Evolutionary conservation across 1,140 invertebrate genomes (phyloP), one percentile per base, ranked within the genome.

Genomic region (Epicauta chinensis): DNA sequence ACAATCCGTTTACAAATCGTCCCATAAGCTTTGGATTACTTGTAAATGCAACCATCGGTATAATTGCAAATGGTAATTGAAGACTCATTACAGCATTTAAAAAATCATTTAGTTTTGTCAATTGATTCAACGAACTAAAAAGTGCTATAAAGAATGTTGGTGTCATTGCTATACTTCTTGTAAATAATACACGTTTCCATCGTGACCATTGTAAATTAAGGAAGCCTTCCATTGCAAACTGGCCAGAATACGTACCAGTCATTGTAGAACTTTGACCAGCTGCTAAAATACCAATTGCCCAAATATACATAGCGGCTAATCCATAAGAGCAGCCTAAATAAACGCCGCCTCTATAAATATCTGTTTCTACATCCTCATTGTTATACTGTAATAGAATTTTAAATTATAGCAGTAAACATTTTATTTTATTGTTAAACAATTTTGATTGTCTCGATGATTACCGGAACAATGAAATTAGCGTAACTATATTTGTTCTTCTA

Each of bases 261-360:
- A 91, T 95, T 1, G 91, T 94, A 11, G 89, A 92, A 60, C 86
- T 89, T 69, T 94, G 90, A 32, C 91, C 91, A 54, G 90, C 89
- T 38, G 91, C 91, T 52, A 95, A 72, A 63, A 95, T 92, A 45
- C 91, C 91, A 35, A 94, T 74, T 1, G 84, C 90, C 91, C 91
- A 95, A 59, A 95, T 89, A 62, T 91, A 89, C 80, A 93, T 84
- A 3, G 89, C 87, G 1, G 77, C 75, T 1, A 78, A 64, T 3
- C 91, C 91, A 71, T 89, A 94, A 46, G 83, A 73, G 68, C 91
- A 93, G 11, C 91, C 91, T 2, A 94, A 73, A 62, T 86, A 93
- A 37, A 93, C 78, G 4, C 89, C 90, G 42, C 88, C 88, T 66
- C 81, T 88, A 63, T 87, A 93, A 35, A 93, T 80, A 73, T 91